phyloP scores from a whole-genome alignment of 2,113 vertebrate genomes.

The Daubentonia madagascariensis region DNA sequence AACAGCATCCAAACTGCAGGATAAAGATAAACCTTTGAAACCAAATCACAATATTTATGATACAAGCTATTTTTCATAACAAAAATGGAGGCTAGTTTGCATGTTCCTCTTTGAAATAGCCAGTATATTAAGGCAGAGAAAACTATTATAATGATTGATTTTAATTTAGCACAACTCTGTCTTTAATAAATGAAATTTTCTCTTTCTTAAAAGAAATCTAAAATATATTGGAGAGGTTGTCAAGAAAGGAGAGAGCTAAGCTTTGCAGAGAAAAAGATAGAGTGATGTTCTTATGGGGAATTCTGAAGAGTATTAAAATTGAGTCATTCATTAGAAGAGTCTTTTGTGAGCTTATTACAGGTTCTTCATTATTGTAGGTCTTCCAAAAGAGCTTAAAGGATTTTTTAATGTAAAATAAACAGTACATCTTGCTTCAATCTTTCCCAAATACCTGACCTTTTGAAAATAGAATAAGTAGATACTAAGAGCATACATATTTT shows the following conservation, averaged over 20 bases:
- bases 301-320: conserved; percentile 78
- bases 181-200: conserved; percentile 65
- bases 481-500: conserved; percentile 51
- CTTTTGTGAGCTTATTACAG: conserved; percentile 76
- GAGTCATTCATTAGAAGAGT: conserved; percentile 77
- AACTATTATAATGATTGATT: conserved; percentile 58
- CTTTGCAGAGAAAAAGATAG: conserved; percentile 45
- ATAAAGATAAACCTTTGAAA: conserved; percentile 39
- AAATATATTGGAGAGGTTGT: conserved; percentile 66
- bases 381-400: conserved; percentile 61
- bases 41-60: neutral
- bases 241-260: conserved; percentile 73
- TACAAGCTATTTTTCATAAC: conserved; percentile 30
- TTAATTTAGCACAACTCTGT: conserved; percentile 63
- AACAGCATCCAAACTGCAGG: neutral
- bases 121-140: conserved; percentile 38
- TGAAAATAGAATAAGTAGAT: conserved; percentile 52
- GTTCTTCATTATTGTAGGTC: conserved; percentile 68
- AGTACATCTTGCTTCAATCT: conserved; percentile 69
- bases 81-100: conserved; percentile 31
- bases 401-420: conserved; percentile 67
- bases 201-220: conserved; percentile 52
- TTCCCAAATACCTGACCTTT: conserved; percentile 68
- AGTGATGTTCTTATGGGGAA: conserved; percentile 70
- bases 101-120: conserved; percentile 10